Conservation (phyloP, 1,140 invertebrate genomes). For the Psilanteris sp. region DNA sequence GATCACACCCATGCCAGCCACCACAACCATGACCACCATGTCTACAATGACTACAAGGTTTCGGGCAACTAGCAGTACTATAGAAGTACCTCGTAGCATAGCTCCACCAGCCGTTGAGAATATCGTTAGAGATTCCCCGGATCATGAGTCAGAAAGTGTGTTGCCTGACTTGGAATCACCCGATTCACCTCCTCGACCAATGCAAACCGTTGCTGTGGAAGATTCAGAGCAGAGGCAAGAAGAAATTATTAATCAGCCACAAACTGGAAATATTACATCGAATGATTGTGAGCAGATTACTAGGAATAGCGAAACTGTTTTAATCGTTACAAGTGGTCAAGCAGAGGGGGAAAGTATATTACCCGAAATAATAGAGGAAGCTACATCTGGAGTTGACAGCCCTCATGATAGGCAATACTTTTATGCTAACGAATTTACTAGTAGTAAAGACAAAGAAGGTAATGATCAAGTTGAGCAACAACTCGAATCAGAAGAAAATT, state of each 20-base stretch:
- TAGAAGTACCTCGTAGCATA: slow-evolving; percentile 27
- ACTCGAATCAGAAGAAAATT: not conserved
- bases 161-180: slow-evolving; percentile 69
- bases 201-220: slow-evolving; percentile 15
- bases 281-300: not conserved
- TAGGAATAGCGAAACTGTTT: not conserved
- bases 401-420: slow-evolving; percentile 11
- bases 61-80: slow-evolving; percentile 57
- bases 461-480: too few relatives aligned
- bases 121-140: not conserved
- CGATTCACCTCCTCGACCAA: slow-evolving; percentile 40
- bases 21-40: slow-evolving; percentile 61
- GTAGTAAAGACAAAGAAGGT: not conserved
- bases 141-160: slow-evolving; percentile 56
- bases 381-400: not conserved
- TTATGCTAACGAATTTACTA: slow-evolving; percentile 28
- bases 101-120: slow-evolving; percentile 9
- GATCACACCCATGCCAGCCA: slow-evolving; percentile 76
- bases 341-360: slow-evolving; percentile 42
- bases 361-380: slow-evolving; percentile 22
- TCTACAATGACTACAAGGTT: slow-evolving; percentile 65
- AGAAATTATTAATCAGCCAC: not conserved
- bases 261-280: not conserved
- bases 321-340: slow-evolving; percentile 19
- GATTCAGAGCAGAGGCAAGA: not conserved